A percentile compares a stretch with the other conserved stretches of the same genome.
phyloP scores from a whole-genome alignment of 2,888 invertebrate species.

The Leptinotarsa rubiginosa region DNA sequence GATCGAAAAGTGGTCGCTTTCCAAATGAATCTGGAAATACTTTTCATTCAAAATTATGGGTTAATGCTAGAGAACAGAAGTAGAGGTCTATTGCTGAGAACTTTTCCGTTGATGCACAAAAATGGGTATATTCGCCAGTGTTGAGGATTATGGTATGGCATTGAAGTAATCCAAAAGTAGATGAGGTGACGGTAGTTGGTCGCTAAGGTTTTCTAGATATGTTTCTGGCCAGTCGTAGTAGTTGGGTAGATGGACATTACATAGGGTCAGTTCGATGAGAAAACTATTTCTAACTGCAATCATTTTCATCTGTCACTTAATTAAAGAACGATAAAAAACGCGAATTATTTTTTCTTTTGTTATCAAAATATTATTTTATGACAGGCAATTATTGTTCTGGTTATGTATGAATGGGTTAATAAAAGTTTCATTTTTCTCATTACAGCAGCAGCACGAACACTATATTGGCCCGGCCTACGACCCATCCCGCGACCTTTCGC shows the following conservation, averaged over 20 bases:
- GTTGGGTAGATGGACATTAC: too few species aligned
- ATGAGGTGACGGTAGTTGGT: too few species aligned
- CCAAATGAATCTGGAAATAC: not conserved
- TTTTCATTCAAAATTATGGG: not conserved
- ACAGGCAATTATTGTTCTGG: too few species aligned
- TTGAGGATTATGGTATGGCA: not conserved
- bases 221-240: too few species aligned
- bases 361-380: too few species aligned
- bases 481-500: constrained; percentile 79
- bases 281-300: too few species aligned
- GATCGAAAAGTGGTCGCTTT: not conserved
- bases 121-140: not conserved
- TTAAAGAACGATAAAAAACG: too few species aligned
- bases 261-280: too few species aligned
- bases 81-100: not conserved
- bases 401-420: too few species aligned
- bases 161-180: not conserved
- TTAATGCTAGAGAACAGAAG: not conserved
- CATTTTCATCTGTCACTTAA: too few species aligned
- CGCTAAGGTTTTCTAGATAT: too few species aligned
- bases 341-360: too few species aligned
- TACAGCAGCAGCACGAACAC: constrained; percentile 78
- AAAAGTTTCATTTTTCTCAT: constrained; percentile 55
- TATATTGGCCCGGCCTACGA: constrained; percentile 75
- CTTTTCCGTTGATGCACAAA: not conserved